phyloP scores from a whole-genome alignment of 2,888 invertebrate species.

The Himalopsyche japonica region DNA sequence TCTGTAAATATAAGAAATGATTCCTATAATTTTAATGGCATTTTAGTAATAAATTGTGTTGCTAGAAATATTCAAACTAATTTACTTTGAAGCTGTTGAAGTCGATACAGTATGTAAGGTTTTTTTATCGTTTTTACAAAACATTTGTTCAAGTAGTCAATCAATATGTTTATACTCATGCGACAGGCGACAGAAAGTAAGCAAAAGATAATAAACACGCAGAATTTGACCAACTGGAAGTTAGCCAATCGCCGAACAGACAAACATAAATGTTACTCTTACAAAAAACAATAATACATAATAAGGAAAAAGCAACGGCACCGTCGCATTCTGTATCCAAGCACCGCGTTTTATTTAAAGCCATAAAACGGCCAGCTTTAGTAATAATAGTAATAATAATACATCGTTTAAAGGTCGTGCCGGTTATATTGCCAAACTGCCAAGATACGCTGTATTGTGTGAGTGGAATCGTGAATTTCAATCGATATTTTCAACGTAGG shows the following conservation, averaged over 20 bases:
- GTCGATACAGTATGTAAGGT: background rate
- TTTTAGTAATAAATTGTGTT: too few species aligned
- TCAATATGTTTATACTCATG: background rate
- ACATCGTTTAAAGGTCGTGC: background rate
- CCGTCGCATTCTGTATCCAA: background rate
- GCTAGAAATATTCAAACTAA: too few species aligned
- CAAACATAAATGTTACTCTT: background rate
- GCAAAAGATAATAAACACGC: background rate
- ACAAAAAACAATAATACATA: background rate
- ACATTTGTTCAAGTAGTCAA: too few species aligned
- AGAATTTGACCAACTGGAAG: background rate
- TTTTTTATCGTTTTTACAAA: too few species aligned
- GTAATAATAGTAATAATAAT: background rate
- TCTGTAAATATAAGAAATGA: too few species aligned
- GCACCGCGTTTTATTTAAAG: background rate
- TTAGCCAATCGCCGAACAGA: background rate
- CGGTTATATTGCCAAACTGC: background rate
- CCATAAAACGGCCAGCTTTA: background rate
- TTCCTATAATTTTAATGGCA: too few species aligned
- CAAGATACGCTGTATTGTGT: background rate
- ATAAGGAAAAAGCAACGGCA: background rate
- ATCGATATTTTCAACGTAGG: constrained; percentile 17
- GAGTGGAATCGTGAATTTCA: background rate
- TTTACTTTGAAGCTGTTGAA: too few species aligned
- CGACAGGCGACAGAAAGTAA: background rate